Evolutionary conservation across 2,888 invertebrate genomes (phyloP).

Genomic region (Parapristionchus giblindavisi): DNA sequence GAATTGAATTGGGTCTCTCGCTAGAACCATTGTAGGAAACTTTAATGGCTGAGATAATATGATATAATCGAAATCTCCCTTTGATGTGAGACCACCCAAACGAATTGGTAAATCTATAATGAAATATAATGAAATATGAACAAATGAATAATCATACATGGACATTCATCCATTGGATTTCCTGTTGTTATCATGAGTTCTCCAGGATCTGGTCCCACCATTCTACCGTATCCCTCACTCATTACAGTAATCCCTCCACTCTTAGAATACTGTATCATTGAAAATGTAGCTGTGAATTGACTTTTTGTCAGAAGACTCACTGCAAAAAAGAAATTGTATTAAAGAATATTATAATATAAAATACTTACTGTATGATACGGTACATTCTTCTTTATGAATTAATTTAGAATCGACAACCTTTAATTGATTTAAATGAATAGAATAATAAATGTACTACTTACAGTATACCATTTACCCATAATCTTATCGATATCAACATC

Average conservation of each 20-base stretch:
- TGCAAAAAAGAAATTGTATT: constrained; percentile 43
- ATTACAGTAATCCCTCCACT: constrained; percentile 47
- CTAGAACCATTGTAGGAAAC: constrained; percentile 67
- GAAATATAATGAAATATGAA: neutral
- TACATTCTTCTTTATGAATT: constrained; percentile 64
- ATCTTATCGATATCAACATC: constrained; percentile 63
- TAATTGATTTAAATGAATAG: neutral
- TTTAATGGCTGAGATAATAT: constrained; percentile 65
- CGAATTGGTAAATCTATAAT: constrained; percentile 62
- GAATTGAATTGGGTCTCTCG: constrained; percentile 56
- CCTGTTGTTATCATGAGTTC: constrained; percentile 62
- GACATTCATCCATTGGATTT: constrained; percentile 64
- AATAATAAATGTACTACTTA: constrained; percentile 28
- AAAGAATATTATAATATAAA: too few species aligned
- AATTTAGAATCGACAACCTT: constrained; percentile 63
- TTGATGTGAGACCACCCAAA: constrained; percentile 54
- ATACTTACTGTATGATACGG: constrained; percentile 60
- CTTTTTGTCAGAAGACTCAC: constrained; percentile 52
- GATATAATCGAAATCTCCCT: constrained; percentile 62
- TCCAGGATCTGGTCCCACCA: constrained; percentile 68
- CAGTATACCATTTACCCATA: constrained; percentile 68
- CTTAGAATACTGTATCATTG: constrained; percentile 54
- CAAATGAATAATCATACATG: constrained; percentile 54
- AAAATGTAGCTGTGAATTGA: constrained; percentile 60
- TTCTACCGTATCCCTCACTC: constrained; percentile 59